Evolutionary conservation across 1,140 invertebrate genomes (phyloP).

Genomic region (Camponotus vicinus): DNA sequence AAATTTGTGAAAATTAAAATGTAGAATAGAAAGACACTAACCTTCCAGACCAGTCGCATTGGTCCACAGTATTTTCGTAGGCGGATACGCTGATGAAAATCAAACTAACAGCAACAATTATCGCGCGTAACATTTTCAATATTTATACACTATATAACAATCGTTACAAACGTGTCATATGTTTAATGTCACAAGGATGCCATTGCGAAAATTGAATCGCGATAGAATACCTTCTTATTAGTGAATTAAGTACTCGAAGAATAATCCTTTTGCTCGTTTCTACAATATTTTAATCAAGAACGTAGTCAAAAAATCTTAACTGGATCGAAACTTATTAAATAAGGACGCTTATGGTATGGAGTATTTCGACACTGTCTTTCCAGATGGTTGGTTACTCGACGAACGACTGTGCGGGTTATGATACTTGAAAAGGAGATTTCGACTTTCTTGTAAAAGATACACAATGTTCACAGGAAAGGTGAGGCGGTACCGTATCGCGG

Average conservation of each 20-base stretch:
- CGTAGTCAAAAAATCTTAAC: neutral
- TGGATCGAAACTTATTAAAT: neutral
- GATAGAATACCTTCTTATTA: neutral
- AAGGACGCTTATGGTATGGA: neutral
- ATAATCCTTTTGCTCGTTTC: neutral
- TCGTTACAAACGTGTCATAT: conserved; percentile 34
- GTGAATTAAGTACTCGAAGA: conserved; percentile 11
- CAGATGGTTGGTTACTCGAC: neutral
- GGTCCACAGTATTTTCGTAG: conserved; percentile 80
- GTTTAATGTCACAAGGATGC: conserved; percentile 1
- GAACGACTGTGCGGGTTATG: too few relatives aligned
- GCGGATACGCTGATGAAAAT: conserved; percentile 68
- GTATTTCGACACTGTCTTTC: neutral
- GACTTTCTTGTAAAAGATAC: too few relatives aligned
- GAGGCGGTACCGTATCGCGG: too few relatives aligned
- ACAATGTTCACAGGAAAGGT: too few relatives aligned
- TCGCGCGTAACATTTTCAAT: conserved; percentile 25
- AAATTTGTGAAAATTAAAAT: conserved; percentile 1
- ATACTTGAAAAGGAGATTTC: too few relatives aligned
- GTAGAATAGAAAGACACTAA: conserved; percentile 71
- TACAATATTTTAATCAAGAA: neutral
- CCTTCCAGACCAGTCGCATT: conserved; percentile 85
- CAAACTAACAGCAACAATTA: conserved; percentile 68
- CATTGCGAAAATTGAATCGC: neutral
- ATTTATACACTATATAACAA: neutral